Conservation (phyloP, 2,797 vertebrate genomes). For the Antrozous pallidus region DNA sequence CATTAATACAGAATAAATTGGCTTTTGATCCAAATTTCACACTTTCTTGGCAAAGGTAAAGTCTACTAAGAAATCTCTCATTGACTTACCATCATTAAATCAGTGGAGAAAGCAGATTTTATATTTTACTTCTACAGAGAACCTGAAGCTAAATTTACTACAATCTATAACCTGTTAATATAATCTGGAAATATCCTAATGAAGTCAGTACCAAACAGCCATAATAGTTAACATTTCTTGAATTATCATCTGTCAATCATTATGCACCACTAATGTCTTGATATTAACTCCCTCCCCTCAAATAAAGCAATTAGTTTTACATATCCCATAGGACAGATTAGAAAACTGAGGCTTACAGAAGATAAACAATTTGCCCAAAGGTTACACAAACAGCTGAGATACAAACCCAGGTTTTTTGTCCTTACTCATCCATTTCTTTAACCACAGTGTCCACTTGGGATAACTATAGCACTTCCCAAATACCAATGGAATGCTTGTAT, state of each 20-base stretch:
- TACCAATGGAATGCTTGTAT: constrained; percentile 27
- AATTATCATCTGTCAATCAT: not conserved
- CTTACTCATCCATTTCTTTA: not conserved
- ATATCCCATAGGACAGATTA: not conserved
- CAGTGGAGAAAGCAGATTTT: not conserved
- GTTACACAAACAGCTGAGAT: not conserved
- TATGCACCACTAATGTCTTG: not conserved
- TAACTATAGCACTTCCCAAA: constrained; percentile 34
- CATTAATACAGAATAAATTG: constrained; percentile 1
- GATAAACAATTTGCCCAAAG: not conserved
- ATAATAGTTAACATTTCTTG: not conserved
- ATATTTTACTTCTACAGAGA: not conserved
- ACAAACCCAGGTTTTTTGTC: not conserved
- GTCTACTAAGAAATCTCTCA: not conserved
- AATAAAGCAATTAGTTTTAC: not conserved
- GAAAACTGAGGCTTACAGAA: constrained; percentile 25
- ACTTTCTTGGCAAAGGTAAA: not conserved
- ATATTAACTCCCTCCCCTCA: not conserved
- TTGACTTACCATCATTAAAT: not conserved
- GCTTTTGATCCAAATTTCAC: constrained; percentile 5
- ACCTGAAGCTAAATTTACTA: not conserved
- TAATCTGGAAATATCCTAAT: not conserved
- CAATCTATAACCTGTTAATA: not conserved
- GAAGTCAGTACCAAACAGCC: not conserved
- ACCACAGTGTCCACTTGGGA: not conserved